A percentile compares a stretch with the other conserved stretches of the same genome.
phyloP scores from a whole-genome alignment of 1,140 invertebrate genomes.

The Lutraria rhynchaena region DNA sequence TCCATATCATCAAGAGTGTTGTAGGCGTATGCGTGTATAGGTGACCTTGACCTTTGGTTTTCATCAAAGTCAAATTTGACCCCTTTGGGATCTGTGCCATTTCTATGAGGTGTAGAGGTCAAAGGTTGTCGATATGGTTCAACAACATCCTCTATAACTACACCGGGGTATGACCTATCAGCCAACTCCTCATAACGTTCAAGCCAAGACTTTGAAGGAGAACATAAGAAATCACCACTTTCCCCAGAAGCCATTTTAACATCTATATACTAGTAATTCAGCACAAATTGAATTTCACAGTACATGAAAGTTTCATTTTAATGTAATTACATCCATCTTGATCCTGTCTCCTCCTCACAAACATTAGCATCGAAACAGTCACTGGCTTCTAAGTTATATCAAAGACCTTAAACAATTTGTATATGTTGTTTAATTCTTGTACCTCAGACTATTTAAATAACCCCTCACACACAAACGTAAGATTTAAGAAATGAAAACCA shows the following conservation, averaged over 20 bases:
- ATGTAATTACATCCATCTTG: too few relatives aligned
- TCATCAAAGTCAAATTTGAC: constrained; percentile 43
- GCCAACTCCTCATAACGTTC: constrained; percentile 50
- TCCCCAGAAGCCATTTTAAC: constrained; percentile 4
- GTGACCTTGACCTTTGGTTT: constrained; percentile 44
- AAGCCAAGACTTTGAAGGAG: constrained; percentile 46
- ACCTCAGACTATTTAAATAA: too few relatives aligned
- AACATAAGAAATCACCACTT: constrained; percentile 37
- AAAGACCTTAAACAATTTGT: too few relatives aligned
- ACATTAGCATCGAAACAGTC: too few relatives aligned
- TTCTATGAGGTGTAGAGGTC: constrained; percentile 40
- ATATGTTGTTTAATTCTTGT: too few relatives aligned
- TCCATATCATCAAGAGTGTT: constrained; percentile 6
- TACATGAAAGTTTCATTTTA: too few relatives aligned
- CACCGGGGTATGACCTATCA: constrained; percentile 29
- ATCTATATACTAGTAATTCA: too few relatives aligned
- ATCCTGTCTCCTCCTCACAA: too few relatives aligned
- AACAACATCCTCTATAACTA: constrained; percentile 43
- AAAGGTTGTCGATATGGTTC: constrained; percentile 36
- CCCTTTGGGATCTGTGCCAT: constrained; percentile 9
- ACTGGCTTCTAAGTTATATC: too few relatives aligned
- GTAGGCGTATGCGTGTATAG: constrained; percentile 2
- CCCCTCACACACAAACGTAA: too few relatives aligned
- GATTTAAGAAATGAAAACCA: too few relatives aligned
- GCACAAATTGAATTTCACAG: too few relatives aligned